A percentile compares a stretch with the other conserved stretches of the same genome.
Evolutionary conservation across 2,797 vertebrate species (phyloP).

Genomic region (Fratercula arctica): DNA sequence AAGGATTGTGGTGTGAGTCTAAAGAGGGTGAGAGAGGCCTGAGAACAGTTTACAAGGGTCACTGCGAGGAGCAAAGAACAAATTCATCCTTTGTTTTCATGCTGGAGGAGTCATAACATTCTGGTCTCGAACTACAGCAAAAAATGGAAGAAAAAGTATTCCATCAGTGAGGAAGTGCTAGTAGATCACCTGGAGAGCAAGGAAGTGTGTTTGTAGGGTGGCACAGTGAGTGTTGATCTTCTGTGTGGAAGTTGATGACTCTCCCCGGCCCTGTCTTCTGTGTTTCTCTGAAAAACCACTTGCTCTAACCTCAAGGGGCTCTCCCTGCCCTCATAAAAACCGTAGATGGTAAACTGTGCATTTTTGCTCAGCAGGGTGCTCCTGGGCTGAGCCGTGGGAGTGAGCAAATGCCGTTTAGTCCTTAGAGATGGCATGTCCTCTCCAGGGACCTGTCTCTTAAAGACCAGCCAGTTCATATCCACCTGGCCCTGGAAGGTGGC

Average conservation of each 20-base stretch:
- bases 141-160: neutral
- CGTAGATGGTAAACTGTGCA: neutral
- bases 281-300: neutral
- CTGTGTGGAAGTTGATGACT: neutral
- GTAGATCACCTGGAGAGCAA: neutral
- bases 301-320: neutral
- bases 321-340: neutral
- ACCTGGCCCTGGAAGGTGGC: neutral
- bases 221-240: neutral
- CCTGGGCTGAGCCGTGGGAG: neutral
- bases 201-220: neutral
- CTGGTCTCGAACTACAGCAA: neutral
- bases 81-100: neutral
- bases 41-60: neutral
- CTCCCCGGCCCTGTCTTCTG: neutral
- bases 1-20: neutral
- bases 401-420: accelerated
- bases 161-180: neutral
- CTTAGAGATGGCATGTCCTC: neutral
- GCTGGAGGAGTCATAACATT: neutral
- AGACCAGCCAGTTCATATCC: neutral
- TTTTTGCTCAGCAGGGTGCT: neutral
- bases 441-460: neutral
- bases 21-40: neutral
- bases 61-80: neutral